phyloP scores from a whole-genome alignment of 2,888 invertebrate species.

The Megalurothrips usitatus region DNA sequence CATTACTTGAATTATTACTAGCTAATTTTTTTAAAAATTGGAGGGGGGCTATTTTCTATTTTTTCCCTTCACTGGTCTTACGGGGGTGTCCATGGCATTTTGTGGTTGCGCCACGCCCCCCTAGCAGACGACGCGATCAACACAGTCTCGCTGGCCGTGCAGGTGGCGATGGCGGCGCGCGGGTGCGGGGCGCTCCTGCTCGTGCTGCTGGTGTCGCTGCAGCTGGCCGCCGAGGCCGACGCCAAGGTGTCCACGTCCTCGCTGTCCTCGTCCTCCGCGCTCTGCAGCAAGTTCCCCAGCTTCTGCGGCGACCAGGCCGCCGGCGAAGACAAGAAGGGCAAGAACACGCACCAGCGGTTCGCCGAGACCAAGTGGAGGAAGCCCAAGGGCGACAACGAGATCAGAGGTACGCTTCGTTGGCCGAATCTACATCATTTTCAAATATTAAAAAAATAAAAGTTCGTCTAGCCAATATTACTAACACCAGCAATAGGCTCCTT shows the following conservation, averaged over 20 bases:
- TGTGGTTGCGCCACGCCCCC: too few relatives aligned
- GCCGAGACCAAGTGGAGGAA: slow-evolving; percentile 7
- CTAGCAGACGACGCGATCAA: too few relatives aligned
- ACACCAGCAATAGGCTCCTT: too few relatives aligned
- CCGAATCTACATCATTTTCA: too few relatives aligned
- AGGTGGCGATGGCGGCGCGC: not conserved
- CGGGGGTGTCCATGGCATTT: too few relatives aligned
- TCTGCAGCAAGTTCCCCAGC: slow-evolving; percentile 20
- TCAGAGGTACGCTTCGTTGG: not conserved
- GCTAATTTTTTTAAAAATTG: too few relatives aligned
- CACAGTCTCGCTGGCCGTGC: too few relatives aligned
- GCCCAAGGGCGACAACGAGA: not conserved
- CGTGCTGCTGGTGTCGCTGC: not conserved
- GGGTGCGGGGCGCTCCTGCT: not conserved
- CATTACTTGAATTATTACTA: too few relatives aligned
- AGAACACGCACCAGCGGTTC: slow-evolving; percentile 5
- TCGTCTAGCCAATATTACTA: too few relatives aligned
- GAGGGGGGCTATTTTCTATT: too few relatives aligned
- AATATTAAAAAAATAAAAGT: too few relatives aligned
- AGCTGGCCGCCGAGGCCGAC: not conserved
- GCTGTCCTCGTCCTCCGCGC: not conserved
- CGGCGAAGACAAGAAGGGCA: slow-evolving; percentile 9
- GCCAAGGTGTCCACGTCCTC: not conserved
- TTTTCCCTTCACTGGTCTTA: too few relatives aligned
- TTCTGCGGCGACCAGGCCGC: not conserved